Evolutionary conservation across 2,888 invertebrate species (phyloP), one percentile per base, ranked within the genome.

Genomic region (Macrophya alboannulata): DNA sequence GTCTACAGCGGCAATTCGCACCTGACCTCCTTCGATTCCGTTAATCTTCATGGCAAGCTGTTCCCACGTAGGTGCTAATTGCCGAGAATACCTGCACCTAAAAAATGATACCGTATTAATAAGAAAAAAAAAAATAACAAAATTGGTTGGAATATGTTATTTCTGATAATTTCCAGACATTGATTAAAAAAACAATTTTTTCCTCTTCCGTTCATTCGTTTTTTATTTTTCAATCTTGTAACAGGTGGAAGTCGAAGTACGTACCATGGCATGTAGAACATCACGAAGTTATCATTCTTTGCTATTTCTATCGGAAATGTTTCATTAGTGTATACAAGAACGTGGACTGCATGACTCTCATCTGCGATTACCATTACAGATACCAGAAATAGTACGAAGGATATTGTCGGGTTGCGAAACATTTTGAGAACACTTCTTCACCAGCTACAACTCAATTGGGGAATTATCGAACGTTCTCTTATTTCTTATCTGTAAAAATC

Each of bases 291-390:
- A 68, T 68, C 31, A 6, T 31, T 31, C 68, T 68, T 31, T 0
- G 68, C 68, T 5, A 68, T 68, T 68, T 68, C 68, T 68, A 68
- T 68, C 0, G 68, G 15, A 31, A 68, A 68, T n/a, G 68, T 68
- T 31, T 25, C 21, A 25, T 25, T 25, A 5, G 31, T 31, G 31
- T 68, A 68, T 68, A 12, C 15, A 37, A 68, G 0, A 68, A 25
- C 68, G 37, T 68, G 31, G n/a, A 17, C 8, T 6, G n/a, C 8
- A 55, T 31, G 31, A 31, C 0, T 55, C 8, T 55, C 55, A 55
- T n/a, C 55, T 8, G n/a, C 17, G 8, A 55, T 2, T 55, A 55
- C 55, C 5, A n/a, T 55, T 55, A n/a, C 55, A n/a, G n/a, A 55
- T 55, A n/a, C n/a, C n/a, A 55, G 8, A 55, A 55, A n/a, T 55